Evolutionary conservation across 2,797 vertebrate genomes (phyloP).

Genomic region (Anabas testudineus): DNA sequence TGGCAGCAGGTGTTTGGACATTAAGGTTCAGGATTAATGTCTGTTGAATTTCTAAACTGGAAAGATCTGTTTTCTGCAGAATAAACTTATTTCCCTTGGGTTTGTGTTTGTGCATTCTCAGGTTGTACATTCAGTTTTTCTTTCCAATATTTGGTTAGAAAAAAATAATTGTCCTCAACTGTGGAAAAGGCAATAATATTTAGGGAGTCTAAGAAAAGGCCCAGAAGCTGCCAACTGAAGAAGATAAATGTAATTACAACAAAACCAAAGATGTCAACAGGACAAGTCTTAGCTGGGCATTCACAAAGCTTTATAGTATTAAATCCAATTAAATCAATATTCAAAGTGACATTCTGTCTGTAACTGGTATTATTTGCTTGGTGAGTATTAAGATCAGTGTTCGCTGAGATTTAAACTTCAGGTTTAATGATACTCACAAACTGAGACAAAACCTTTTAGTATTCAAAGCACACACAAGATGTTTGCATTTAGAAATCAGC

Average conservation of each 20-base stretch:
- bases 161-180: slow-evolving; percentile 45
- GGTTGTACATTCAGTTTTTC: slow-evolving; percentile 27
- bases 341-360: not conserved
- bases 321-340: slow-evolving; percentile 2
- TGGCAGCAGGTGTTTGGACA: not conserved
- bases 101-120: slow-evolving; percentile 26
- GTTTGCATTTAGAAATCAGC: not conserved
- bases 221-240: slow-evolving; percentile 60
- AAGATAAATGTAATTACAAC: slow-evolving; percentile 55
- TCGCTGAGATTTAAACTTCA: not conserved
- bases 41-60: slow-evolving; percentile 12
- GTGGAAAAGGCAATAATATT: slow-evolving; percentile 45
- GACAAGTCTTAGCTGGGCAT: slow-evolving; percentile 11
- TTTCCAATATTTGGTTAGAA: slow-evolving; percentile 30
- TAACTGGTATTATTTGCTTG: not conserved
- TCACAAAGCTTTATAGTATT: not conserved
- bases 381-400: not conserved
- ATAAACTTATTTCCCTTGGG: slow-evolving; percentile 44
- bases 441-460: not conserved
- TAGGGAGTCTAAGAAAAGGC: slow-evolving; percentile 41
- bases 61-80: slow-evolving; percentile 12
- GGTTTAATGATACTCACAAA: not conserved
- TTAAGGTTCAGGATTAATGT: slow-evolving; percentile 4
- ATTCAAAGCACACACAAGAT: not conserved
- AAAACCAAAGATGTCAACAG: slow-evolving; percentile 19